phyloP scores from a whole-genome alignment of 2,888 invertebrate species.

The Conops quadrifasciatus region DNA sequence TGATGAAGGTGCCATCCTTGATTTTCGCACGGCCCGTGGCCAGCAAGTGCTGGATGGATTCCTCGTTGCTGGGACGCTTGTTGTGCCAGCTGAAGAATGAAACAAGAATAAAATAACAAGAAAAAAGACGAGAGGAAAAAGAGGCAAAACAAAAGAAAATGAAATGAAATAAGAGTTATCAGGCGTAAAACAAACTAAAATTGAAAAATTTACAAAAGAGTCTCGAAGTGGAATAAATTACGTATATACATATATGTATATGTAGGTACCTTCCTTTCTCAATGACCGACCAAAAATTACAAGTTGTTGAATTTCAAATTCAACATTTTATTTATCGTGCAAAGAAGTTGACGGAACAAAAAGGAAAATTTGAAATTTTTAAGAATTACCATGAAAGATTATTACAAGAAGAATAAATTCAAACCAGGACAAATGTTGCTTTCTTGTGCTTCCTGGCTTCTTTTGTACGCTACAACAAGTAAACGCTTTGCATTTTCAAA shows the following conservation, averaged over 20 bases:
- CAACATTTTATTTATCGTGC: neutral
- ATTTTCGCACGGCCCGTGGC: conserved; percentile 66
- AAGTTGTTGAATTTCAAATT: no score
- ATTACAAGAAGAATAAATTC: no score
- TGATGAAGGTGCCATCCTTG: conserved; percentile 68
- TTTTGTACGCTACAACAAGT: no score
- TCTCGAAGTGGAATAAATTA: conserved; percentile 35
- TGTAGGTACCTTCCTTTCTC: no score
- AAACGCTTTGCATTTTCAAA: no score
- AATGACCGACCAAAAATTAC: no score
- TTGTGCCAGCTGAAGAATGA: conserved; percentile 65
- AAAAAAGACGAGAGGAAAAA: conserved; percentile 35
- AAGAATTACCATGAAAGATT: no score
- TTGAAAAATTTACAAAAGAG: conserved; percentile 25
- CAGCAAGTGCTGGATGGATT: conserved; percentile 65
- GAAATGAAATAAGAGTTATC: conserved; percentile 5
- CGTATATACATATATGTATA: no score
- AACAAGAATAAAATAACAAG: conserved; percentile 21
- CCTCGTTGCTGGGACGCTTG: conserved; percentile 66
- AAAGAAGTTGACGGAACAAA: no score
- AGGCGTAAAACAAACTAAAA: conserved; percentile 23
- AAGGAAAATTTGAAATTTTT: no score
- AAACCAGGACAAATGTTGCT: no score
- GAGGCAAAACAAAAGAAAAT: conserved; percentile 47
- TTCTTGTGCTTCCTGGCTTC: no score